Evolutionary conservation across 2,888 invertebrate species (phyloP), one percentile per base, ranked within the genome.

Genomic region (Bruchidius siliquastri): DNA sequence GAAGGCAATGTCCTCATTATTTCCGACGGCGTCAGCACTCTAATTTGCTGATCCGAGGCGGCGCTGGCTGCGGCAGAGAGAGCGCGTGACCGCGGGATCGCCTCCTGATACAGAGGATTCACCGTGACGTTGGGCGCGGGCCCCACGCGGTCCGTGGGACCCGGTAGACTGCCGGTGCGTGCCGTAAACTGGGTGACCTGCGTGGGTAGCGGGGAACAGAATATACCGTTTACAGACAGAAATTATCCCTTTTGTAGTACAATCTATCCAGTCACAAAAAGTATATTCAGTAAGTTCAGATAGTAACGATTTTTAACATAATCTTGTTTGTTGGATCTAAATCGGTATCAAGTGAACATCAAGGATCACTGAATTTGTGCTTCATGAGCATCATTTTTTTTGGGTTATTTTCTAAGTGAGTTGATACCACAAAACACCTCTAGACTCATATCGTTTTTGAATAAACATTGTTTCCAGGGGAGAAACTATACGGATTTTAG

Each of bases 1-100:
- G 93, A 93, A 87, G 95, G 94, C 89, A 94, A 91, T 86, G 94
- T 94, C 91, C 94, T 92, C 94, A 94, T 94, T 88, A 95, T 94
- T 91, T 95, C 94, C 83, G 94, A 94, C 84, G 95, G 94, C 84
- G 95, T 95, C 87, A 95, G 91, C 88, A 94, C 94, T 87, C 94
- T 92, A 88, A 94, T 94, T 89, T 94, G 94, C 88, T 94, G 94
- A 89, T 94, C 94, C 83, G 89, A 88, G 80, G 89, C 85, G 72
- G 76, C 70, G 21, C 21, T n/a, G 20, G 20, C 21, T 21, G 67
- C n/a, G 21, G 71, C 26, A 1, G 22, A 26, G 18, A 67, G 67
- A 3, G 22, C 21, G 21, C 21, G 21, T 2, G 68, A 76, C 70
- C 21, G 66, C 22, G 78, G 76, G 74, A 76, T 76, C 73, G 81